Base-by-base conservation (phyloP, 2,797 vertebrate species). In the Enteromius afrohamiltoni region DNA sequence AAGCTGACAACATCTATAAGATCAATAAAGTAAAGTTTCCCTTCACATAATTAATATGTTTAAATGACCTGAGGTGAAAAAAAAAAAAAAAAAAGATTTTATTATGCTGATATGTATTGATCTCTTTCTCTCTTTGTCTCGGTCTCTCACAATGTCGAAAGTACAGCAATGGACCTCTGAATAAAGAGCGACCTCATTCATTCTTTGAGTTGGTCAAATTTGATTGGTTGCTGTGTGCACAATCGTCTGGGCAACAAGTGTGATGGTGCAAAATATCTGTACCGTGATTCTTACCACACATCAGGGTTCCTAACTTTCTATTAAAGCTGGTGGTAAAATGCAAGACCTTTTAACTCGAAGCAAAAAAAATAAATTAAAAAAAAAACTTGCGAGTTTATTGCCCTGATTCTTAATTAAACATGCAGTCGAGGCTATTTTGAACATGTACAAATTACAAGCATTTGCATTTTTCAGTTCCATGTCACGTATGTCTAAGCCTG, bases 401-500 rank as follows among this genome's bases (percentile, higher is more conserved):
- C 67, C 40, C 19, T 37, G 65, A 9, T 58, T 78, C 16, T 34
- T 78, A 70, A 83, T 78, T 60, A 77, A 70, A 16, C 3, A n/a
- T 37, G 51, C 69, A 69, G 34, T 55, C 1, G 7, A 81, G 19
- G 23, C 13, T 2, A 55, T 80, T 64, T 47, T 1, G 6, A 74
- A 82, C 47, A 47, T 19, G 26, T 64, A 64, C 21, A 83, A 81
- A 55, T 77, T 21, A 85, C 47, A 69, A 3, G 3, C 37, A 81
- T 40, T 58, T 76, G 84, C 82, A 69, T 81, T 69, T 69, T 76
- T 76, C 65, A 51, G 26, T 80, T 69, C 51, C 37, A n/a, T 58
- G 73, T 58, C 62, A 77, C 13, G 14, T 83, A 29, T 26, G 29
- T 58, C 82, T 75, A 49, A 79, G 88, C 88, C 89, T 89, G 91